phyloP scores from a whole-genome alignment of 2,888 invertebrate species.

The Protonemura montana region DNA sequence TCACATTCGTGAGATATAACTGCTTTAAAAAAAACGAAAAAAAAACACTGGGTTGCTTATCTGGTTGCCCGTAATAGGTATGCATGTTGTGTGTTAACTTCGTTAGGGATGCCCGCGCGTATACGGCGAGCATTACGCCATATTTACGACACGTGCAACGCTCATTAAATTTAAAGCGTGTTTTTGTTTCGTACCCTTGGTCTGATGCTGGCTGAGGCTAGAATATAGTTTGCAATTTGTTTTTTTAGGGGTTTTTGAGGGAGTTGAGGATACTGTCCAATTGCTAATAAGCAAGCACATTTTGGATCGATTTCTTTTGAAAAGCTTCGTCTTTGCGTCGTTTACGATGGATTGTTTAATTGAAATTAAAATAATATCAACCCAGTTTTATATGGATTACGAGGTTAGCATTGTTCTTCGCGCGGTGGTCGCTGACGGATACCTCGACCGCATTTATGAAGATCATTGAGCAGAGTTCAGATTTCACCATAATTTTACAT shows the following conservation, averaged over 20 bases:
- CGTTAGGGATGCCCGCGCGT: not conserved
- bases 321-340: no score
- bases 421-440: no score
- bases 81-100: not conserved
- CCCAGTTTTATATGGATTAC: no score
- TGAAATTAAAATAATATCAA: no score
- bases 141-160: slow-evolving; percentile 1
- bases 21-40: slow-evolving; percentile 33
- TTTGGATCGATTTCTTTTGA: no score
- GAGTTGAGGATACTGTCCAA: not conserved
- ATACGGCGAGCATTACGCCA: not conserved
- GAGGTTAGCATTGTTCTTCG: no score
- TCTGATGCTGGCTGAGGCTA: not conserved
- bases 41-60: slow-evolving; percentile 9
- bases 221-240: not conserved
- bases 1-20: slow-evolving; percentile 33
- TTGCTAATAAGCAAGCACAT: no score
- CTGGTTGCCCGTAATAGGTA: not conserved
- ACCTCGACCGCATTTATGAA: no score
- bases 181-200: slow-evolving; percentile 23
- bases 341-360: no score
- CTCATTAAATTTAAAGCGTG: slow-evolving; percentile 22
- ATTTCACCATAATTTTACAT: no score
- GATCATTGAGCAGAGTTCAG: no score
- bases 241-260: not conserved